Percentiles rank a stretch among this genome's conserved stretches.
phyloP scores from a whole-genome alignment of 2,113 vertebrate genomes.

The Rhinolophus ferrumequinum region DNA sequence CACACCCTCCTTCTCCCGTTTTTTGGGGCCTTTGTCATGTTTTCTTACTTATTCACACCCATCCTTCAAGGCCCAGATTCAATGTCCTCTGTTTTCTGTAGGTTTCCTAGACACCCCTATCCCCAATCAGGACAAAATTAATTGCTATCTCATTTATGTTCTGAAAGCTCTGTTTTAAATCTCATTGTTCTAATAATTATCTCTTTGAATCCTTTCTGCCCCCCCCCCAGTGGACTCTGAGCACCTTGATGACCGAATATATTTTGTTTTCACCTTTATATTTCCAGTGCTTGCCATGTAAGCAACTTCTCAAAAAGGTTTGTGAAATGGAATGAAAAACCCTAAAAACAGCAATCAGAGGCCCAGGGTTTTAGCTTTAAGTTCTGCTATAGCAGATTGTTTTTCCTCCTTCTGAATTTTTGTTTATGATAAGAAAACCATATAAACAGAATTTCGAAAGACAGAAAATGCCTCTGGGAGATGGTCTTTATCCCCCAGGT shows the following conservation, averaged over 20 bases:
- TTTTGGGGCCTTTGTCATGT: neutral
- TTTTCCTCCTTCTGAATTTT: neutral
- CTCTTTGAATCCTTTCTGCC: neutral
- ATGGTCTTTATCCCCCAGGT: neutral
- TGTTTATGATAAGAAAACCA: neutral
- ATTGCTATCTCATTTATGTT: neutral
- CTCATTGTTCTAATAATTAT: neutral
- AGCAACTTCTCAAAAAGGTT: neutral
- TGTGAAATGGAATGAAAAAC: neutral
- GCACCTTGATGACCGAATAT: neutral
- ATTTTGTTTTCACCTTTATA: neutral
- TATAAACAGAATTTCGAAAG: neutral
- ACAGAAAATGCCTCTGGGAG: neutral
- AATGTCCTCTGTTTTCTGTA: neutral
- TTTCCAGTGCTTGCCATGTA: neutral
- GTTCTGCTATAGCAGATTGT: neutral
- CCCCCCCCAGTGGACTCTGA: neutral
- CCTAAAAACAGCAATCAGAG: neutral
- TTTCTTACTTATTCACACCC: neutral
- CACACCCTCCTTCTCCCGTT: neutral
- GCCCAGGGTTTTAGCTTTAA: neutral
- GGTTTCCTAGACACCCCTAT: neutral
- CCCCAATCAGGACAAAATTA: neutral
- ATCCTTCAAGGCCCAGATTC: neutral
- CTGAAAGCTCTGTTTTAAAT: constrained; percentile 5